Evolutionary conservation across 2,888 invertebrate species (phyloP), one percentile per base, ranked within the genome.

Genomic region (Dione juno): DNA sequence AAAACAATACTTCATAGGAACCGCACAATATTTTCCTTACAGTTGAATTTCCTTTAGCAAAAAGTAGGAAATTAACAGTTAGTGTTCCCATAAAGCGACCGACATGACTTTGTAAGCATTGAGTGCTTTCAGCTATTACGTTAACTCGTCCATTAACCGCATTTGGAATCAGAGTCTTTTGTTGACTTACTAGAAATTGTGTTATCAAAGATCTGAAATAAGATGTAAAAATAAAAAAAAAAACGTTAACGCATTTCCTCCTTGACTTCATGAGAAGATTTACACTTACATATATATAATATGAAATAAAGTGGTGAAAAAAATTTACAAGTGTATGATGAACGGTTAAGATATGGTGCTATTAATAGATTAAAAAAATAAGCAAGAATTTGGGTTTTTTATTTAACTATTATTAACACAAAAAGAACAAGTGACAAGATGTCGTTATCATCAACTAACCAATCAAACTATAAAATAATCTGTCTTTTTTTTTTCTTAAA

Each of bases 111-210:
- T 88, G 90, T 90, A 88, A 88, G 91, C 92, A 91, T 91, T 90
- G 91, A 92, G 91, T 90, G 92, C 90, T 92, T 92, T 92, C 82
- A 82, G 90, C 92, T 92, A 91, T 92, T 91, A 92, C 85, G 88
- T 89, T 90, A 91, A 90, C 88, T 90, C 84, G 85, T 82, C 89
- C 90, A 91, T 92, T 91, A 89, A 88, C 82, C 86, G 83, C 80
- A 84, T 84, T 85, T 77, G 83, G 86, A 88, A 88, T 87, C 83
- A 81, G 80, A 80, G 78, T 80, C 84, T 85, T 82, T 82, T 87
- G 86, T 85, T 86, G 85, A 87, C 85, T 86, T 84, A 83, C 84
- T 82, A 82, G 82, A 84, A 84, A 82, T 81, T 81, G 77, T 78
- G 79, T 79, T 80, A 78, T 82, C 79, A 74, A 77, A 77, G 74